phyloP scores from a whole-genome alignment of 2,113 vertebrate species.

The Pristiophorus japonicus region DNA sequence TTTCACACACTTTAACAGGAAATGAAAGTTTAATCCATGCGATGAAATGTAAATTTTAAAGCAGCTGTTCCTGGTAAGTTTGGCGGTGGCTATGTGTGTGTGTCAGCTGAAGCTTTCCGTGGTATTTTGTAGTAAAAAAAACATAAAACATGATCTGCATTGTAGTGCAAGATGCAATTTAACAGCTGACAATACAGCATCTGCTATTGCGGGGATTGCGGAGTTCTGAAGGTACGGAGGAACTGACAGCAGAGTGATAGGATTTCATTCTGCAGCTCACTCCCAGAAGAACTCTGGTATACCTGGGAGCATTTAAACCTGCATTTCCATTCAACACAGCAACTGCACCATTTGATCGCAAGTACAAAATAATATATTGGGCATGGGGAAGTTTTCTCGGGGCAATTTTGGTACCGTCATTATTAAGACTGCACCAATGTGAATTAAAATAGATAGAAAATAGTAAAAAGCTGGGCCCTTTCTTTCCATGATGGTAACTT shows the following conservation, averaged over 20 bases:
- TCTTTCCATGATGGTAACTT: not conserved
- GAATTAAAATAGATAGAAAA: not conserved
- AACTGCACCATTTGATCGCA: not conserved
- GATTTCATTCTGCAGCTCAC: not conserved
- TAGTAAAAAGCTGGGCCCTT: not conserved
- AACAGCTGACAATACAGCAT: not conserved
- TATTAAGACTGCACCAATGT: not conserved
- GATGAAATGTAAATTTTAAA: not conserved
- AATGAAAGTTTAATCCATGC: slow-evolving; percentile 12
- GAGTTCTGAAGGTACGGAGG: not conserved
- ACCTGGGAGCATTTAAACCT: not conserved
- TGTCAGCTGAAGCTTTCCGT: not conserved
- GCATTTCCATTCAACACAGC: not conserved
- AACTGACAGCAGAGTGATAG: not conserved
- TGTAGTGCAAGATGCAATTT: slow-evolving; percentile 10
- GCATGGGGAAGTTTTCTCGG: not conserved
- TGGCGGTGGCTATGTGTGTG: not conserved
- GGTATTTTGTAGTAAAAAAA: not conserved
- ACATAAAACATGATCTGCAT: not conserved
- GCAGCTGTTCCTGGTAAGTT: not conserved
- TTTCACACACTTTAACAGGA: not conserved
- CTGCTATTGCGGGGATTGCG: not conserved
- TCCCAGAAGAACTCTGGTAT: not conserved
- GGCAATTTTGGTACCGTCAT: not conserved
- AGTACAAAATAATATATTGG: not conserved